A percentile compares a stretch with the other conserved stretches of the same genome.
phyloP scores from a whole-genome alignment of 2,888 invertebrate species.

The Syrista parreyssii region DNA sequence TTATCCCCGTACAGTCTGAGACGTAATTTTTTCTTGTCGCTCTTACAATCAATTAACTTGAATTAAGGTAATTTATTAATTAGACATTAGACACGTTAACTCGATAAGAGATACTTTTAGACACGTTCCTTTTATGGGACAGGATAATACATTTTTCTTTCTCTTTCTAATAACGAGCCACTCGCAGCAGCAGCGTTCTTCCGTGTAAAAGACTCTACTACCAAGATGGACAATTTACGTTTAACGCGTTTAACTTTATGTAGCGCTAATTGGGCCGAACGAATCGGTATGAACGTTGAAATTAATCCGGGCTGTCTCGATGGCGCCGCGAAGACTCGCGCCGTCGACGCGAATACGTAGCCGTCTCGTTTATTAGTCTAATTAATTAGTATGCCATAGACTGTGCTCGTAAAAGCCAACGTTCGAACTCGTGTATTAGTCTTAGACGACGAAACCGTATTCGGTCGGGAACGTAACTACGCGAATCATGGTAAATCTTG shows the following conservation, averaged over 20 bases:
- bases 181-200: too few species aligned
- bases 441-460: neutral
- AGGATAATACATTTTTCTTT: neutral
- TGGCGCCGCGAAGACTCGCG: neutral
- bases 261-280: neutral
- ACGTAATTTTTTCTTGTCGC: neutral
- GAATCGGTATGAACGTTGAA: neutral
- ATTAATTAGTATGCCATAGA: conserved; percentile 55
- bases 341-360: neutral
- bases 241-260: neutral
- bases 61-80: neutral
- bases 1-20: neutral
- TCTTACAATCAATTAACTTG: neutral
- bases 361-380: conserved; percentile 51
- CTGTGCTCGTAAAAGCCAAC: conserved; percentile 17
- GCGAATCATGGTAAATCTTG: neutral
- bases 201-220: neutral
- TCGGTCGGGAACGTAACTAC: neutral
- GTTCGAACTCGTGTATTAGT: neutral
- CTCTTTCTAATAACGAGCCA: neutral
- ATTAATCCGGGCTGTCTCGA: neutral
- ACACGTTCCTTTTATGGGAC: neutral
- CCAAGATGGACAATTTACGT: neutral
- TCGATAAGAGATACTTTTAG: neutral
- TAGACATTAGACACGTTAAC: neutral